Base-by-base conservation (phyloP, 2,797 vertebrate species). In the Hypotaenidia okinawae region DNA sequence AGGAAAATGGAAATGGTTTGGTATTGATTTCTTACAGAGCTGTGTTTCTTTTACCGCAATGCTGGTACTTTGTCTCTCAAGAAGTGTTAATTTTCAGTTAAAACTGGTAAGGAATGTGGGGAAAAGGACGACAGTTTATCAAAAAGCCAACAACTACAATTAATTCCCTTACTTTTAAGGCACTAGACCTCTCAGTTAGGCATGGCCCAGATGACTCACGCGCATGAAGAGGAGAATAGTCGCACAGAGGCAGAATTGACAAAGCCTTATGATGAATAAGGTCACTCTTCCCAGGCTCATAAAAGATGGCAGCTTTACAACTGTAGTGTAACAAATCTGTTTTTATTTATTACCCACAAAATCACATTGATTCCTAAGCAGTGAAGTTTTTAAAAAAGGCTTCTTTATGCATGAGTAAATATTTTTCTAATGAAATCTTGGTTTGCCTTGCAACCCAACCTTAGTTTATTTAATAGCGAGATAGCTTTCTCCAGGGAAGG, bases 291-390 rank as follows among this genome's bases (percentile, higher is more conserved):
- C 78, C 72, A 87, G 58, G 72, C 88, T 95, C 78, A 43, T 80
- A 77, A 83, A 92, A 89, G 85, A 94, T 13, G 32, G 66, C 83
- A 96, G 62, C 80, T 95, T 96, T 93, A 97, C 76, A 86, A 74
- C 59, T 47, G 32, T 6, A 82, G 67, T 25, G 68, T 51, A 90
- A 82, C 83, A 74, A 84, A 90, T 93, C 80, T 51, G 51, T 0
- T 88, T 94, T 94, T 90, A 94, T 95, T 95, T 96, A 92, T 93
- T 74, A 83, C 35, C 62, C 77, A 68, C 2, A 5, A 91, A 95
- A 89, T 89, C 1, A 0, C 33, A 39, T 77, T 1, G 2, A 77
- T 93, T 93, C 84, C 88, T 77, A 94, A 88, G 75, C 11, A 96
- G 80, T 32, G 61, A 84, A 57, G 47, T 33, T 93, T 90, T 93